Conservation (phyloP, 1,140 invertebrate genomes). For the Aphis gossypii region DNA sequence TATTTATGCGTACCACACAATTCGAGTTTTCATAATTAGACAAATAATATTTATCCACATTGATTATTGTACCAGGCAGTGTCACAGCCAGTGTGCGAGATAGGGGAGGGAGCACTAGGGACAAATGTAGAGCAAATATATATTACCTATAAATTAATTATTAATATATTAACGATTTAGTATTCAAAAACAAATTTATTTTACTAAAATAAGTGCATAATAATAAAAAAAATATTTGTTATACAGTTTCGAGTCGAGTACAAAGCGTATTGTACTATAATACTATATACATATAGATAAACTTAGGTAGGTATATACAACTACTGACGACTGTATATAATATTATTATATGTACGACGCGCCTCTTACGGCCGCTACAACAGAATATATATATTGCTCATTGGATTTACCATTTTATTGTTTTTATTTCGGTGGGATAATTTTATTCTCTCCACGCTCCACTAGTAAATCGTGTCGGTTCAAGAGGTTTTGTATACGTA, state of each 20-base stretch:
- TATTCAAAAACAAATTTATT: no score
- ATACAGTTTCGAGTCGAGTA: not conserved
- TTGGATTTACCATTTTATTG: slow-evolving; percentile 54
- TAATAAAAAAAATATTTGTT: not conserved
- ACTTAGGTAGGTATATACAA: not conserved
- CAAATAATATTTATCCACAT: not conserved
- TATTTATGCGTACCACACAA: not conserved
- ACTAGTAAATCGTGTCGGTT: slow-evolving; percentile 57
- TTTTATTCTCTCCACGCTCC: slow-evolving; percentile 55
- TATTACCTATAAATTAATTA: no score
- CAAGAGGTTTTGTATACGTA: slow-evolving; percentile 45
- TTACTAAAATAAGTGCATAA: no score
- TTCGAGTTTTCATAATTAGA: not conserved
- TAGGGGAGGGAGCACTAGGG: no score
- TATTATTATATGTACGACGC: not conserved
- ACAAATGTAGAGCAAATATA: no score
- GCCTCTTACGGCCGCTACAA: not conserved
- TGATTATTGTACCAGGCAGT: not conserved
- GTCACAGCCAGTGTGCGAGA: not conserved
- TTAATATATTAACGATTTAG: no score
- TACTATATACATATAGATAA: not conserved
- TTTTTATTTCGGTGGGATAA: slow-evolving; percentile 55
- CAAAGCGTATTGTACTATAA: not conserved
- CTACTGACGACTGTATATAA: not conserved
- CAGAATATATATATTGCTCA: not conserved